These are phyloP conservation scores for Tiliacea aurago DNA, from an alignment of 2,888 invertebrate genomes.

Conservation along the genomic window DNA sequence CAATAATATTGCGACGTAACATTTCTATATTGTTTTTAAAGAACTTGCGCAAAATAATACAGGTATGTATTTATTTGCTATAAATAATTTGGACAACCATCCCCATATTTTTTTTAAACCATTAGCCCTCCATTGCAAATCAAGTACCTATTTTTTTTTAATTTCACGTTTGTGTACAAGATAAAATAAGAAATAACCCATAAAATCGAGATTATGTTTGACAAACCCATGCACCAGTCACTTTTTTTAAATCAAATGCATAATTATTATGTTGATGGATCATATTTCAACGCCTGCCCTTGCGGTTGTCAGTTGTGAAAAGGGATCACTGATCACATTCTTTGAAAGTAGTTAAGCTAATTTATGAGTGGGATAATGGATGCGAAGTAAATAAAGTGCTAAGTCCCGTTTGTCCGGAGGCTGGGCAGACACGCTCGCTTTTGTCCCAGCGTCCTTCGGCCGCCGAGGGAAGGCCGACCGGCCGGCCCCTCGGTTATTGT, in stretches of 20 bases:
- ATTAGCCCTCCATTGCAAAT: background rate
- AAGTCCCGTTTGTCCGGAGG: constrained; percentile 77
- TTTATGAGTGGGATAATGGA: constrained; percentile 77
- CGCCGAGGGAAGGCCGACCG: constrained; percentile 78
- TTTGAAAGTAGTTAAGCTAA: constrained; percentile 78
- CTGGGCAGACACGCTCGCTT: constrained; percentile 76
- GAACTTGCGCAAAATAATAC: constrained; percentile 51
- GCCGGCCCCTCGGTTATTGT: constrained; percentile 72
- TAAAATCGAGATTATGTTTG: background rate
- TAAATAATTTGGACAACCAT: background rate
- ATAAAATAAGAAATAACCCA: background rate
- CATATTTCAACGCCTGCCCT: constrained; percentile 34
- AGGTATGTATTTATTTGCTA: background rate
- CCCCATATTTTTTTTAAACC: background rate
- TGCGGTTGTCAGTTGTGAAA: constrained; percentile 73
- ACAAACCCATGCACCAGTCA: background rate
- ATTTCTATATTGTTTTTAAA: constrained; percentile 64
- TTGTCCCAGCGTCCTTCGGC: constrained; percentile 84
- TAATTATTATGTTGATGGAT: constrained; percentile 18
- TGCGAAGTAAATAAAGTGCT: constrained; percentile 73
- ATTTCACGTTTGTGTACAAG: background rate
- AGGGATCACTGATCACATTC: constrained; percentile 76
- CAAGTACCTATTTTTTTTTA: no score
- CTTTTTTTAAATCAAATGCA: constrained; percentile 37
- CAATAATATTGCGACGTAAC: constrained; percentile 72